These are phyloP conservation scores for Coracias cyanogaster DNA, from an alignment of 2,797 vertebrate species.

Conservation along the genomic window DNA sequence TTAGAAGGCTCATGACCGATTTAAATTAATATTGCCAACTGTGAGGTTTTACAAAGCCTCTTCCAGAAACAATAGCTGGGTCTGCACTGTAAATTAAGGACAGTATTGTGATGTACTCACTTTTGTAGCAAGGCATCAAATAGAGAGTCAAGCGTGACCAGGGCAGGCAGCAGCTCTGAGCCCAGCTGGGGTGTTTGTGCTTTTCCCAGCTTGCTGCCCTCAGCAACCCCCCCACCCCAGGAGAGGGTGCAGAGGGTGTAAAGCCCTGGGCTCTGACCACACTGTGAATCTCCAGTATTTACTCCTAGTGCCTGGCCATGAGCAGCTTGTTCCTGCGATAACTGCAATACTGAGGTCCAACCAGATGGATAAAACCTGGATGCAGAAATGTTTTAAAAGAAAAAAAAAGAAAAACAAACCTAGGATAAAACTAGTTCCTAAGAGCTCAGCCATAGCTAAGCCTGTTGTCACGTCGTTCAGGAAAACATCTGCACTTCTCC, in stretches of 20 bases:
- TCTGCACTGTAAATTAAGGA: not conserved
- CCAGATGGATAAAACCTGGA: not conserved
- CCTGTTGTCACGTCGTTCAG: not conserved
- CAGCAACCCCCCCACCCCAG: too few species aligned
- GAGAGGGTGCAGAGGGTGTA: not conserved
- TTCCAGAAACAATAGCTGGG: slow-evolving; percentile 5
- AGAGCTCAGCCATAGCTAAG: not conserved
- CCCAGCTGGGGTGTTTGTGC: not conserved
- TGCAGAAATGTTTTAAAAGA: not conserved
- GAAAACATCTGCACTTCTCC: not conserved
- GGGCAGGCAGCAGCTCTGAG: not conserved
- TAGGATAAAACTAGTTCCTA: not conserved
- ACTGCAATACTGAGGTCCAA: not conserved
- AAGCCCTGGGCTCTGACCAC: not conserved
- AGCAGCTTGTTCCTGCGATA: not conserved
- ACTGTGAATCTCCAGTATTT: not conserved
- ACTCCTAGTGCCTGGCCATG: not conserved
- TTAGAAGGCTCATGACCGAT: slow-evolving; percentile 3
- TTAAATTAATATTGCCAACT: slow-evolving; percentile 28
- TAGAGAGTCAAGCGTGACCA: not conserved
- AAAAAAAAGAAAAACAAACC: not conserved
- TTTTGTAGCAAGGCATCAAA: not conserved
- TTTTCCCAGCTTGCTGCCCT: not conserved
- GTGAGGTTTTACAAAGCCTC: not conserved
- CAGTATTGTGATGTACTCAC: not conserved